Conservation (phyloP, 1,140 invertebrate genomes). For the Venustaconcha ellipsiformis region DNA sequence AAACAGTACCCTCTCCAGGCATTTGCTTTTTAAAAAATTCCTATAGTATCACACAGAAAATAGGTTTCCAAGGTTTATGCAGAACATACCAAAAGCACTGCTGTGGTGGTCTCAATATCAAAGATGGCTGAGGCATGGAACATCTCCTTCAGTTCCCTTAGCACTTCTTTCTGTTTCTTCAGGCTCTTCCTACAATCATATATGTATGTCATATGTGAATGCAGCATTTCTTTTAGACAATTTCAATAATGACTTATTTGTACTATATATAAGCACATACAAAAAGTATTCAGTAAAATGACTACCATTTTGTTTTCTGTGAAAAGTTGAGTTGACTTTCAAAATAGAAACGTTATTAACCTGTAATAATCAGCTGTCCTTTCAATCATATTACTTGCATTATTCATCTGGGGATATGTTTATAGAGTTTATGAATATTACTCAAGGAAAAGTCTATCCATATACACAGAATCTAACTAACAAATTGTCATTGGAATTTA, state of each 20-base stretch:
- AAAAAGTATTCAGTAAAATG: no score
- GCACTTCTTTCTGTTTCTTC: conserved; percentile 60
- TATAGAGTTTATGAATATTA: background rate
- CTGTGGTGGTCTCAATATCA: conserved; percentile 61
- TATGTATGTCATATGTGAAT: background rate
- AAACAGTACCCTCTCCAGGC: no score
- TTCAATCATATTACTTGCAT: conserved; percentile 1
- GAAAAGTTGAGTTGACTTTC: no score
- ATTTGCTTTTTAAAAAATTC: background rate
- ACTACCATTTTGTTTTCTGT: no score
- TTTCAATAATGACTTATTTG: no score
- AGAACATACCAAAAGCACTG: conserved; percentile 53
- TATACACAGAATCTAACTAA: background rate
- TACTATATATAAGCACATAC: no score
- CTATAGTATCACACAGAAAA: background rate
- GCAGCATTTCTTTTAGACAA: no score
- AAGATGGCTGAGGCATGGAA: conserved; percentile 59
- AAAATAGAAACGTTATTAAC: no score
- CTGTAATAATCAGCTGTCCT: background rate
- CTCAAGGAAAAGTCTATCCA: background rate
- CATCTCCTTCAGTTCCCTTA: conserved; percentile 62
- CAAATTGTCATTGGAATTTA: background rate
- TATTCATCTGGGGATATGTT: background rate
- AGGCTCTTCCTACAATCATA: conserved; percentile 49
- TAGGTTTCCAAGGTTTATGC: background rate